Evolutionary conservation across 2,113 vertebrate genomes (phyloP).

Genomic region (Sorex fumeus): DNA sequence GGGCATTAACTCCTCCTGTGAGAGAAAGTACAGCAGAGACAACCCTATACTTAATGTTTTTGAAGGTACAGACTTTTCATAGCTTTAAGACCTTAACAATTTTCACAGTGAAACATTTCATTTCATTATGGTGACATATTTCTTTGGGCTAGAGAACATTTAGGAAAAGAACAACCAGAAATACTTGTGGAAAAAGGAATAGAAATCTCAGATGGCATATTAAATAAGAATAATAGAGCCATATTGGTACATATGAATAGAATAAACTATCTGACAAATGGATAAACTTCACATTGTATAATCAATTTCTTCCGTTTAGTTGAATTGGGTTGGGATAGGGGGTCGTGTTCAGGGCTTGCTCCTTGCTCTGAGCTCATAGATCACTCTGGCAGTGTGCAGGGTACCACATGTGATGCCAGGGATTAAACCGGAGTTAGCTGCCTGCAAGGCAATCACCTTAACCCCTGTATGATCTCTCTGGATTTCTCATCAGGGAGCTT

Average conservation of each 20-base stretch:
- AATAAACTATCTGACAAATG: neutral
- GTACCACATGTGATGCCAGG: too few species aligned
- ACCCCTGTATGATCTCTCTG: too few species aligned
- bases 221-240: neutral
- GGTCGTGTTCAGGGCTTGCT: too few species aligned
- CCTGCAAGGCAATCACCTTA: too few species aligned
- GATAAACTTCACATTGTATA: neutral
- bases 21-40: neutral
- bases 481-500: too few species aligned
- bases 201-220: constrained; percentile 1
- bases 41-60: neutral
- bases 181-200: constrained; percentile 8
- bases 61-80: constrained; percentile 7
- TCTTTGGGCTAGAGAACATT: constrained; percentile 9
- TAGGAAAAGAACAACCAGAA: neutral
- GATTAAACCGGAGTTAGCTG: too few species aligned
- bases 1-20: neutral
- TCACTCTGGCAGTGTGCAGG: too few species aligned
- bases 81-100: neutral
- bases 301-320: too few species aligned
- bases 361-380: too few species aligned
- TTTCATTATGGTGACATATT: neutral
- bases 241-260: neutral
- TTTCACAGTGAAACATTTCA: constrained; percentile 23
- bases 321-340: too few species aligned